Conservation (phyloP, 1,140 invertebrate species). For the Chrysomallon squamiferum region DNA sequence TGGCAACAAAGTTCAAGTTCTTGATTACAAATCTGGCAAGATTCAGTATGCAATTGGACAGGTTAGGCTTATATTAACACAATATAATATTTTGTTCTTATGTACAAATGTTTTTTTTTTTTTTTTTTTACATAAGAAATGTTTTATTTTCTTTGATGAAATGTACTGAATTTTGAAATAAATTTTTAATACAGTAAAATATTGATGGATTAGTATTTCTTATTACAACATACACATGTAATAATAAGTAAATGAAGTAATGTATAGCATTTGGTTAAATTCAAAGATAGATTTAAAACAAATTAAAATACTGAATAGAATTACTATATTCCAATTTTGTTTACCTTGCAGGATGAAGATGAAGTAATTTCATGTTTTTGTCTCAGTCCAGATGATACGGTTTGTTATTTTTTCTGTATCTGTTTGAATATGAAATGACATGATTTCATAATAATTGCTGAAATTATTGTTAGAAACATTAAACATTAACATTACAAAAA, state of each 20-base stretch:
- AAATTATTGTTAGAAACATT: no score
- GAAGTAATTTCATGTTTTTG: constrained; percentile 80
- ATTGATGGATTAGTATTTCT: background rate
- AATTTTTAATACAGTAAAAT: background rate
- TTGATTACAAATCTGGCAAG: constrained; percentile 71
- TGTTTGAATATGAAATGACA: no score
- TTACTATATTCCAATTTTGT: no score
- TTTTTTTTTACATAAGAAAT: background rate
- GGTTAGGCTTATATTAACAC: constrained; percentile 10
- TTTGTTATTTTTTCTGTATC: constrained; percentile 29
- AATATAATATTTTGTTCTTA: background rate
- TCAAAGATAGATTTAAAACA: no score
- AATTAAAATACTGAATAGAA: no score
- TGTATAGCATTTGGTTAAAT: no score
- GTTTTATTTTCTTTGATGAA: background rate
- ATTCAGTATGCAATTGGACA: constrained; percentile 29
- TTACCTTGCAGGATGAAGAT: constrained; percentile 62
- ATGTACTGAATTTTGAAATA: background rate
- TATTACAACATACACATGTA: background rate
- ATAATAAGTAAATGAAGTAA: no score
- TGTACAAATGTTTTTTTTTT: background rate
- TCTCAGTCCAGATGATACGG: constrained; percentile 71
- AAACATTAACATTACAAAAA: no score
- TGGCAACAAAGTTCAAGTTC: constrained; percentile 72
- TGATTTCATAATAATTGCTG: no score